Base-by-base conservation (phyloP, 2,797 vertebrate species). In the Pygocentrus nattereri region DNA sequence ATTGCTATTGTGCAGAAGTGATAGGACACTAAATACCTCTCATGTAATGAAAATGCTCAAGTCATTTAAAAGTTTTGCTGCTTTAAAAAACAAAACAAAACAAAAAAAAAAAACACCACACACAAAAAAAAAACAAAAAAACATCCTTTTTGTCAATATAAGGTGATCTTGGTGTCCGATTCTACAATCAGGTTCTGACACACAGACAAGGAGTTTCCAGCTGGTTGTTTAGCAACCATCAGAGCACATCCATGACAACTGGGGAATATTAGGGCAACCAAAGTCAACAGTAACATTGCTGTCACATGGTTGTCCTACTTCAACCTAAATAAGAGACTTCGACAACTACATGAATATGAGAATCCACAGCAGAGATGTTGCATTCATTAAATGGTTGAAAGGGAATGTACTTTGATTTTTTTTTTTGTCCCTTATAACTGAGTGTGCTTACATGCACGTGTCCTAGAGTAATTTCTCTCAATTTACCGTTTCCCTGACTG, bases 401-500 rank as follows among this genome's bases (percentile, higher is more conserved):
- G 52, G 27, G 16, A 75, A 78, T 25, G 75, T 30, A 27, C 18
- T 25, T 34, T 12, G 68, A 15, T 44, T n/a, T 54, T 81, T 44
- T 47, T 62, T 74, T 34, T 47, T 30, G 62, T 75, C 62, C 23
- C 12, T 30, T 41, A 79, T 44, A 50, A 58, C 27, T 38, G 16
- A 38, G 47, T 56, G 71, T 12, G 12, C 18, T 34, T 50, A 49
- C n/a, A 47, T 54, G 41, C 49, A 30, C 54, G 74, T 70, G 77
- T 30, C 11, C 2, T 5, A 13, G 1, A 41, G 19, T 18, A 27
- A 31, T 27, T 19, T 34, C 27, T 30, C 47, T 84, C 27, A 95
- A 83, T 94, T 94, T 25, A 94, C 93, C 13, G 92, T 85, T 86
- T 94, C 92, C n/a, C 91, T 93, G 75, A 94, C 90, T 10, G 92